Conservation (phyloP, 2,888 invertebrate species). For the Aromia moschata region DNA sequence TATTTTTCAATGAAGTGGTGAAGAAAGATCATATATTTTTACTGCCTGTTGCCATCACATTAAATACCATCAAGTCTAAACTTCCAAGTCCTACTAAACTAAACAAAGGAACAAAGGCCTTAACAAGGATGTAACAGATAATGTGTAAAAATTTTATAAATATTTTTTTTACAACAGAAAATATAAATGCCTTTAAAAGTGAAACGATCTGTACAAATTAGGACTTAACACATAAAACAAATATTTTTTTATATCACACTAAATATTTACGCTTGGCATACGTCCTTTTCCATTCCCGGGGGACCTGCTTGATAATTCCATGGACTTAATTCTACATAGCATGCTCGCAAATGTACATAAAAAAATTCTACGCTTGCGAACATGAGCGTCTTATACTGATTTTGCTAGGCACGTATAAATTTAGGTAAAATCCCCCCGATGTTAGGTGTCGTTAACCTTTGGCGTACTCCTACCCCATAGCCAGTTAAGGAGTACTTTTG, state of each 20-base stretch:
- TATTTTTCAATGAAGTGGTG: too few species aligned
- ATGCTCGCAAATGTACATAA: neutral
- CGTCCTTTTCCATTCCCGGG: neutral
- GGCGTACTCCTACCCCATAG: conserved; percentile 80
- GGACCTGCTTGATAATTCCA: too few species aligned
- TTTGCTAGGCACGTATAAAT: conserved; percentile 33
- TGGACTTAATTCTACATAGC: neutral
- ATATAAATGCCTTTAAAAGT: conserved; percentile 35
- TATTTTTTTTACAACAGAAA: conserved; percentile 17
- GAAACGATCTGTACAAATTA: conserved; percentile 36
- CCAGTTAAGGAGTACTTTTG: conserved; percentile 83
- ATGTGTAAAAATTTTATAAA: conserved; percentile 13
- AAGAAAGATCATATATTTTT: too few species aligned
- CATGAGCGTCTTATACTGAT: too few species aligned
- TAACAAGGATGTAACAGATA: too few species aligned
- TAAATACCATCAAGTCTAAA: too few species aligned
- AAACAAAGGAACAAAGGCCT: too few species aligned
- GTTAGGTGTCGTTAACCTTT: conserved; percentile 65
- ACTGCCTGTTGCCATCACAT: too few species aligned
- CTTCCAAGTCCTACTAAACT: too few species aligned
- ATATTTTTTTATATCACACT: conserved; percentile 30
- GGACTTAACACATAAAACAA: conserved; percentile 29
- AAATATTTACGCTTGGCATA: conserved; percentile 21
- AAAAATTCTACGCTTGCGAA: neutral
- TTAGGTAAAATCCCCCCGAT: conserved; percentile 26